Percentiles rank a stretch among this genome's conserved stretches.
These are phyloP conservation scores for Cyclura pinguis DNA, from an alignment of 2,797 vertebrate genomes.

Conservation along the genomic window DNA sequence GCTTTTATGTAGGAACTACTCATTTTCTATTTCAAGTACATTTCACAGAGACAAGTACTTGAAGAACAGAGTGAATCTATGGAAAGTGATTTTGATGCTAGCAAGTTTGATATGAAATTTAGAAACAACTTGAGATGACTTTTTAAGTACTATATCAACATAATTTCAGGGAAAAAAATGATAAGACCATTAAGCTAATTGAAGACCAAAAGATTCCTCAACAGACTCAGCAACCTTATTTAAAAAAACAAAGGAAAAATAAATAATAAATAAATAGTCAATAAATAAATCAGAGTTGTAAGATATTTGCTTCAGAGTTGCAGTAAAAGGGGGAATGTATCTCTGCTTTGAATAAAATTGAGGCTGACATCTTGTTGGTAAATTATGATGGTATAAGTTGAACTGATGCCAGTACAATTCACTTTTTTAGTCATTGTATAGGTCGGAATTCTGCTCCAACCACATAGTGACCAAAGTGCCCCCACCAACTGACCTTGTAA, in stretches of 20 bases:
- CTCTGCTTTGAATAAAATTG: neutral
- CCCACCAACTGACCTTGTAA: no score
- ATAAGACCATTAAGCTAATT: neutral
- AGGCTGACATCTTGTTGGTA: no score
- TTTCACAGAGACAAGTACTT: neutral
- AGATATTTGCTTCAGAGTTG: neutral
- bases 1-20: neutral
- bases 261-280: no score
- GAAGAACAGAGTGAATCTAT: neutral
- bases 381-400: no score
- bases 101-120: neutral
- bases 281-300: neutral
- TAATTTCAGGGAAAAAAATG: neutral
- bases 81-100: neutral
- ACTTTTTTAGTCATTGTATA: no score
- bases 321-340: slow-evolving; percentile 1
- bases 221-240: no score
- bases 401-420: no score
- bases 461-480: no score
- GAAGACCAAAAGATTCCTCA: neutral
- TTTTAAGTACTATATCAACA: neutral
- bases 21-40: neutral
- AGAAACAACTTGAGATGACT: neutral
- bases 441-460: no score
- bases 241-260: no score